Evolutionary conservation across 2,888 invertebrate species (phyloP).

Genomic region (Drosophila greeni): DNA sequence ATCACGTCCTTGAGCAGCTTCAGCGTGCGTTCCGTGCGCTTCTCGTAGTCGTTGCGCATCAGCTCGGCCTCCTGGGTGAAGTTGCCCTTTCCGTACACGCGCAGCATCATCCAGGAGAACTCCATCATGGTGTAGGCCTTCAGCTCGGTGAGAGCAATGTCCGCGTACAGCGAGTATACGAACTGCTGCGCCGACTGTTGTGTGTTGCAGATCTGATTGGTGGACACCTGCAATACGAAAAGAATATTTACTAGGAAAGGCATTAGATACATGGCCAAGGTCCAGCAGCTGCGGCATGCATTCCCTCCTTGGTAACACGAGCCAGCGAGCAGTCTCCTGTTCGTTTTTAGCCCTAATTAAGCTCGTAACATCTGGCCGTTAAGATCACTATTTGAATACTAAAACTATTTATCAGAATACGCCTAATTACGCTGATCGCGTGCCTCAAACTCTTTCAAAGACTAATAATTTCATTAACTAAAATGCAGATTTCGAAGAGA

Average conservation of each 20-base stretch:
- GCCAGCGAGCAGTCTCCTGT: background rate
- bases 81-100: constrained; percentile 87
- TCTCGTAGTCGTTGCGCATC: constrained; percentile 83
- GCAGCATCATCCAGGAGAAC: constrained; percentile 91
- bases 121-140: constrained; percentile 94
- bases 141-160: constrained; percentile 89
- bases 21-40: constrained; percentile 84
- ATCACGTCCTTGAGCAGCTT: constrained; percentile 85
- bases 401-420: constrained; percentile 2
- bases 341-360: constrained; percentile 26
- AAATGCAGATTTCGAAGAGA: background rate
- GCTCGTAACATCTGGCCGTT: constrained; percentile 17
- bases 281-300: constrained; percentile 10
- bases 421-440: constrained; percentile 14
- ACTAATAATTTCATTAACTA: background rate
- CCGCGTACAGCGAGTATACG: constrained; percentile 88
- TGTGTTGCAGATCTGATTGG: constrained; percentile 84
- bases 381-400: constrained; percentile 10
- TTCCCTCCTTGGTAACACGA: background rate
- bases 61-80: constrained; percentile 86
- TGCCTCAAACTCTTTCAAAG: background rate
- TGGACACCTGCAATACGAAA: constrained; percentile 81
- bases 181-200: constrained; percentile 90
- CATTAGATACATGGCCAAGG: background rate
- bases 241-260: background rate